These are phyloP conservation scores for Nothoprocta perdicaria DNA, from an alignment of 2,113 vertebrate species.

Conservation along the genomic window DNA sequence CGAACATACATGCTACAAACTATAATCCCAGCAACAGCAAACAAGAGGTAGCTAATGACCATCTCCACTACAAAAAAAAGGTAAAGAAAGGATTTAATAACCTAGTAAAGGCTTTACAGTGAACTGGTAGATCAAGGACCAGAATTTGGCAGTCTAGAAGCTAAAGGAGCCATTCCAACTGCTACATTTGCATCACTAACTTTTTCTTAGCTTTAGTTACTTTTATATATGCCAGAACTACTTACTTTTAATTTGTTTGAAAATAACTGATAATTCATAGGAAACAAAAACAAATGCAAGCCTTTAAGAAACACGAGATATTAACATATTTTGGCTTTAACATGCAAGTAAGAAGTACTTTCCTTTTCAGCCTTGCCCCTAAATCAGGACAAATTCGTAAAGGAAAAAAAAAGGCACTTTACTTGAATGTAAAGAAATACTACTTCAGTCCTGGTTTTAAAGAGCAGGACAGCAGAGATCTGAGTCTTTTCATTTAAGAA, in stretches of 20 bases:
- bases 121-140: neutral
- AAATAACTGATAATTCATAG: neutral
- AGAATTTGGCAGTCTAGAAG: neutral
- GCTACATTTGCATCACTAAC: neutral
- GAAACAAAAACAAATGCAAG: neutral
- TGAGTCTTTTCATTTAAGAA: neutral
- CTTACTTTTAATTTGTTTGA: neutral
- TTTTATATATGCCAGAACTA: neutral
- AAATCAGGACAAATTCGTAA: neutral
- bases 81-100: slow-evolving; percentile 8
- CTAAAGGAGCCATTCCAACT: neutral
- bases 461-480: neutral
- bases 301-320: neutral
- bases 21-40: slow-evolving; percentile 5
- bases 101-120: neutral
- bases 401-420: neutral
- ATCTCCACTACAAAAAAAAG: neutral
- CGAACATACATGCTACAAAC: neutral
- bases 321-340: neutral
- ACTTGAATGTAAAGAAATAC: neutral
- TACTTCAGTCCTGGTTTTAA: neutral
- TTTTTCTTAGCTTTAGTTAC: neutral
- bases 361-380: neutral
- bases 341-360: neutral
- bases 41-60: neutral